Evolutionary conservation across 2,113 vertebrate genomes (phyloP), one percentile per base, ranked within the genome.

Genomic region (Limnothrissa miodon): DNA sequence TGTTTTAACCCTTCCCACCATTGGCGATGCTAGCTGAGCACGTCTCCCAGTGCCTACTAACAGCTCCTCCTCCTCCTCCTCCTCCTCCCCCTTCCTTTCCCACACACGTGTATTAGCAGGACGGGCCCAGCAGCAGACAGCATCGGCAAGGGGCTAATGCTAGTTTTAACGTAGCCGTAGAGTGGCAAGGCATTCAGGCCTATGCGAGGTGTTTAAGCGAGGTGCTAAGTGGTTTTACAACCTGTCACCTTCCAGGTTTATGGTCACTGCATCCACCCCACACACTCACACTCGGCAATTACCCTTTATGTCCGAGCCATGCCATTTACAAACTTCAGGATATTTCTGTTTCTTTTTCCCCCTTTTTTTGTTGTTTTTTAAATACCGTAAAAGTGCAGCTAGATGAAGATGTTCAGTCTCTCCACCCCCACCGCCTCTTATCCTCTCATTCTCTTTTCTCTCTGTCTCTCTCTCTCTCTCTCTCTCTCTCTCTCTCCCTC

Each of bases 211-310:
- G 87, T 91, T 93, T 89, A 81, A 89, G 87, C 45, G 74, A 93
- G 91, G 93, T 92, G 93, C 92, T 93, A 92, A 93, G 90, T 93
- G 90, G 90, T 93, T 95, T 94, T 93, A 94, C 91, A 91, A 91
- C 86, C 91, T 94, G 91, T 84, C 86, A 91, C 90, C 86, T 91
- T 86, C 90, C 87, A 90, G 92, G 88, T 91, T 91, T 91, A 88
- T 94, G 88, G 89, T 89, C 86, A 88, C 86, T 89, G 25, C 25
- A 15, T 33, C 59, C 11, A 33, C 59, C 59, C n/a, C 59, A 10
- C 33, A 19, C 45, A 29, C 70, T 1, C 36, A 88, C 86, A 83
- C 59, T 25, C n/a, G 25, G 25, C 59, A 66, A 10, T 33, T 8
- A 25, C 59, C 13, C 11, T 29, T 10, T 33, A 25, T 66, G 21